Conservation (phyloP, 2,113 vertebrate species). For the Mus pahari region DNA sequence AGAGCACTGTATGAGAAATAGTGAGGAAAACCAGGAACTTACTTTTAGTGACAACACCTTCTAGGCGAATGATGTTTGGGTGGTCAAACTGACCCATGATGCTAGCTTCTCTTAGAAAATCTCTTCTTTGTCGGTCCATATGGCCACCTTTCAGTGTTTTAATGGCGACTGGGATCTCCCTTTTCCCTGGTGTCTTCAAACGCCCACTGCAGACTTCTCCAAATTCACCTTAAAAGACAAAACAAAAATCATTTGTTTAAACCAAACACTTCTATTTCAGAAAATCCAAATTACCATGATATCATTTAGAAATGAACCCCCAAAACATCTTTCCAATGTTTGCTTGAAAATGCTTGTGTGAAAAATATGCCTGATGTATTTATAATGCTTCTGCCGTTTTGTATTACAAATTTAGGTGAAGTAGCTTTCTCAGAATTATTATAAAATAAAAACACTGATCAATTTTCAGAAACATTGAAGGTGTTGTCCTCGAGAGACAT, state of each 20-base stretch:
- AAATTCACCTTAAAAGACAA: slow-evolving; percentile 92
- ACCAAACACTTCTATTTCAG: not conserved
- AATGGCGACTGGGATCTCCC: slow-evolving; percentile 97
- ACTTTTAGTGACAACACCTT: slow-evolving; percentile 98
- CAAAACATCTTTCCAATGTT: slow-evolving; percentile 20
- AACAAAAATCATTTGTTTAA: slow-evolving; percentile 45
- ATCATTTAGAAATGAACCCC: not conserved
- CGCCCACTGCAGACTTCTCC: slow-evolving; percentile 97
- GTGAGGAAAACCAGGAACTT: slow-evolving; percentile 82
- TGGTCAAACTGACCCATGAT: slow-evolving; percentile 99
- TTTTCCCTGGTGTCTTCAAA: slow-evolving; percentile 95
- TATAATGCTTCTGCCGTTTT: not conserved
- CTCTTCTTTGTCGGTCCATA: slow-evolving; percentile 93
- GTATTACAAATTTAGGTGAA: too few species aligned
- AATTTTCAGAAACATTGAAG: too few species aligned
- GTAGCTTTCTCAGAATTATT: too few species aligned
- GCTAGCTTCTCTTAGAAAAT: slow-evolving; percentile 96
- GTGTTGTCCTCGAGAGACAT: not conserved
- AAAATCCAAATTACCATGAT: not conserved
- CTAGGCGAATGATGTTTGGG: slow-evolving; percentile 95
- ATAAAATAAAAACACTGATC: too few species aligned
- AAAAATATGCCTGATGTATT: slow-evolving; percentile 9
- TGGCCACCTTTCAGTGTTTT: slow-evolving; percentile 97
- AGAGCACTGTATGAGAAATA: not conserved
- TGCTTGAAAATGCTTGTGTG: not conserved